A percentile compares a stretch with the other conserved stretches of the same genome.
phyloP scores from a whole-genome alignment of 2,113 vertebrate species.

The Tragulus kanchil region DNA sequence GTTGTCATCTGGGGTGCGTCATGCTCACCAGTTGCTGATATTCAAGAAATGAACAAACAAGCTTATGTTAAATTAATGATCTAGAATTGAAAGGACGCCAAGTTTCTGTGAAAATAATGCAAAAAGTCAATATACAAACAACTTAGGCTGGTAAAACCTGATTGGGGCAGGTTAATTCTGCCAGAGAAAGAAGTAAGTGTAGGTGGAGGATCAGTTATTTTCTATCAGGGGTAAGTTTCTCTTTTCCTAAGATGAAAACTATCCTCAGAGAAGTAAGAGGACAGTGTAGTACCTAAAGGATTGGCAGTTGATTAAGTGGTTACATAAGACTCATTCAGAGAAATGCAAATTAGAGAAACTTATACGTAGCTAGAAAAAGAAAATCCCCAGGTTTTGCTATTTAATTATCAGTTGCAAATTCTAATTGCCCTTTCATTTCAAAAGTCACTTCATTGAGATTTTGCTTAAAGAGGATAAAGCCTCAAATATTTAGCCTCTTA shows the following conservation, averaged over 20 bases:
- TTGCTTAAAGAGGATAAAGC: slow-evolving; percentile 73
- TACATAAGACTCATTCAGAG: not conserved
- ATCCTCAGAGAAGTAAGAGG: not conserved
- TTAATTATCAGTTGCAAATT: not conserved
- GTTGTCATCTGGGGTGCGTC: not conserved
- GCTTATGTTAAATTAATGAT: not conserved
- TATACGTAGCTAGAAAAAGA: not conserved
- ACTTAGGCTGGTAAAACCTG: not conserved
- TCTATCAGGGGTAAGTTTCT: slow-evolving; percentile 22
- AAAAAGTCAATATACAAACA: not conserved
- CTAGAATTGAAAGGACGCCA: not conserved
- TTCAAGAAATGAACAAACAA: not conserved
- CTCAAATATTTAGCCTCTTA: slow-evolving; percentile 68
- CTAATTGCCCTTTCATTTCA: not conserved
- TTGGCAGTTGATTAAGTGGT: not conserved
- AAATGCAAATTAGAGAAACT: not conserved
- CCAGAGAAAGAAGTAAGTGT: not conserved
- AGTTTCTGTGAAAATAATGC: not conserved
- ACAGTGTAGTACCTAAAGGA: not conserved
- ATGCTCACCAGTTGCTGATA: not conserved
- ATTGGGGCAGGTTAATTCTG: not conserved
- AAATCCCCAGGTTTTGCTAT: not conserved
- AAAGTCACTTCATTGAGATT: slow-evolving; percentile 1
- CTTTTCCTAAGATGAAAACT: not conserved
- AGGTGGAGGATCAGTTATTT: not conserved